These are phyloP conservation scores for Oasisia sp. DNA, from an alignment of 2,888 invertebrate genomes.

Conservation along the genomic window DNA sequence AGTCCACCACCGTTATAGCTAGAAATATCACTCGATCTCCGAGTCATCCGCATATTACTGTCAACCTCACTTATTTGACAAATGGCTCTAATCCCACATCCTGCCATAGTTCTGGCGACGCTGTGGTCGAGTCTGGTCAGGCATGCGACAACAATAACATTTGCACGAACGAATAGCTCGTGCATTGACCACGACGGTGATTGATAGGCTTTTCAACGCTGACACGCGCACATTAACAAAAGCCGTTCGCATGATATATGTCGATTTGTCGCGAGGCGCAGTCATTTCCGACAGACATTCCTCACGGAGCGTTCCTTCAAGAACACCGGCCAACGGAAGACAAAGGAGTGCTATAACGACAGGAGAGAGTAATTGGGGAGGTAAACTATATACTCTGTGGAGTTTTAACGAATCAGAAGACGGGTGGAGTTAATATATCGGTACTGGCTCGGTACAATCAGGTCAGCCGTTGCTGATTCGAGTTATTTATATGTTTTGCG, in stretches of 20 bases:
- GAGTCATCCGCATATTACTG: neutral
- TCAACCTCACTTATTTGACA: neutral
- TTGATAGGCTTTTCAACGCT: neutral
- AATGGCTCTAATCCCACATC: neutral
- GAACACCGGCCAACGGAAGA: neutral
- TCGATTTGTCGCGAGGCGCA: neutral
- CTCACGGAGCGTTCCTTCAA: neutral
- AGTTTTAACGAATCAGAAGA: neutral
- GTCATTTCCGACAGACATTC: conserved; percentile 3
- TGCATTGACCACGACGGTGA: neutral
- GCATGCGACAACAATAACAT: neutral
- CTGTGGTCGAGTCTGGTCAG: neutral
- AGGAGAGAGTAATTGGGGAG: neutral
- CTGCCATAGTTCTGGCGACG: neutral
- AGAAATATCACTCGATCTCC: neutral
- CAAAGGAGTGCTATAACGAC: neutral
- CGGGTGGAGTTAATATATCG: neutral
- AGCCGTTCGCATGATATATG: conserved; percentile 3
- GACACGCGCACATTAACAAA: conserved; percentile 1
- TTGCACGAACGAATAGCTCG: neutral
- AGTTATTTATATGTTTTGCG: neutral
- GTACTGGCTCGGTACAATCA: neutral
- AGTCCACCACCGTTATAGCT: neutral
- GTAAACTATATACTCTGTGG: neutral
- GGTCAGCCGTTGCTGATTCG: neutral